Conservation (phyloP, 2,888 invertebrate species). For the Phymatocera aterrima region DNA sequence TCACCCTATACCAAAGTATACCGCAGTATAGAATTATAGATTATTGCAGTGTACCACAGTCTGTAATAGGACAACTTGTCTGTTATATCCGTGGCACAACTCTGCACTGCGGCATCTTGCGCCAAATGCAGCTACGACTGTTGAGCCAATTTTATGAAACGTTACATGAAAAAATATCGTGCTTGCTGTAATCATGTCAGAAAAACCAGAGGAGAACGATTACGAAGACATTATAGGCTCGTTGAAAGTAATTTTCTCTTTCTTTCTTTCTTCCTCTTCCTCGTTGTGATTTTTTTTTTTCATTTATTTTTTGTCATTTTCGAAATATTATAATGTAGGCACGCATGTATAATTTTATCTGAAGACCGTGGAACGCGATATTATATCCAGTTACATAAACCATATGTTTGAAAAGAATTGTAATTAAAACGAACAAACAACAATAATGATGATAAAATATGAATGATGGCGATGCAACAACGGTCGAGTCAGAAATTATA, state of each 20-base stretch:
- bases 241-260: not conserved
- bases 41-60: not conserved
- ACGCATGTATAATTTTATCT: too few relatives aligned
- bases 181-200: too few relatives aligned
- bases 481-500: conserved; percentile 23
- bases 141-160: conserved; percentile 3
- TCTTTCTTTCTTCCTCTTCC: not conserved
- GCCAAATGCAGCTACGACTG: not conserved
- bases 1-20: not conserved
- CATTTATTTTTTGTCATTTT: not conserved
- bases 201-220: too few relatives aligned
- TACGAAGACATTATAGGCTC: too few relatives aligned
- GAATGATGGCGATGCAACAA: not conserved
- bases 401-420: too few relatives aligned
- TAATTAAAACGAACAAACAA: not conserved
- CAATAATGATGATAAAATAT: not conserved
- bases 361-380: too few relatives aligned
- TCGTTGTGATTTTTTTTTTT: not conserved
- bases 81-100: not conserved
- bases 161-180: not conserved
- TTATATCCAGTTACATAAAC: too few relatives aligned
- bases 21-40: not conserved
- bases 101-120: conserved; percentile 30
- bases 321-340: not conserved
- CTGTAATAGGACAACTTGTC: not conserved